Evolutionary conservation across 2,113 vertebrate genomes (phyloP).

Genomic region (Stegostoma tigrinum): DNA sequence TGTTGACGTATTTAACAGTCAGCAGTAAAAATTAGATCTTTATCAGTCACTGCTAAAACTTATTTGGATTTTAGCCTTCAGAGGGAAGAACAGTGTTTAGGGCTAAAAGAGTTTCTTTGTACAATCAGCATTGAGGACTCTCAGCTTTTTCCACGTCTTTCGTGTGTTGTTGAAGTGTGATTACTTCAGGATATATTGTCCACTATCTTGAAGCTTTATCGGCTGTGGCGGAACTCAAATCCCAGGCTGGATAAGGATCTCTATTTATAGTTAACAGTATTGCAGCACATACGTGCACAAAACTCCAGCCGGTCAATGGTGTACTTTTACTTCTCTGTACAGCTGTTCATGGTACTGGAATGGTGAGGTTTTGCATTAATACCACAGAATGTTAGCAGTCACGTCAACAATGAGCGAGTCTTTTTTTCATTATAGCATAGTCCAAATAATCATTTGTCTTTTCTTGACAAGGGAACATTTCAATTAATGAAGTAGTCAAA

Average conservation of each 20-base stretch:
- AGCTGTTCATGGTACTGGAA: background rate
- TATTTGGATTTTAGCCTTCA: conserved; percentile 1
- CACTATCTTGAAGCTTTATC: conserved; percentile 22
- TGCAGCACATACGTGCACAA: background rate
- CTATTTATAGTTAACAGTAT: conserved; percentile 26
- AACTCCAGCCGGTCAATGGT: background rate
- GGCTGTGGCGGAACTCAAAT: conserved; percentile 30
- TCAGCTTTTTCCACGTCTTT: background rate
- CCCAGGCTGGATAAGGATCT: conserved; percentile 18
- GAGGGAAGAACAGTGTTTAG: background rate
- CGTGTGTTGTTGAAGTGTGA: conserved; percentile 21
- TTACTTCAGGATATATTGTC: conserved; percentile 32
- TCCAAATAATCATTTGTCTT: background rate
- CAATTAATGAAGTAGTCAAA: background rate
- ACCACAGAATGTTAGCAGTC: background rate
- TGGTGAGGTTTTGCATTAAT: background rate
- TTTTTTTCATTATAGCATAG: background rate
- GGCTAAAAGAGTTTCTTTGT: conserved; percentile 28
- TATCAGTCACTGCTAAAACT: background rate
- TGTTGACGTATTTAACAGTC: conserved; percentile 4
- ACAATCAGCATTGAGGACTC: conserved; percentile 16
- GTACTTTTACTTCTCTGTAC: background rate
- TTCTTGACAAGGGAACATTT: background rate
- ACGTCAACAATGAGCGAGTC: background rate
- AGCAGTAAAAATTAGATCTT: conserved; percentile 15